Evolutionary conservation across 2,888 invertebrate genomes (phyloP), one percentile per base, ranked within the genome.

Genomic region (Lasius fuliginosus): DNA sequence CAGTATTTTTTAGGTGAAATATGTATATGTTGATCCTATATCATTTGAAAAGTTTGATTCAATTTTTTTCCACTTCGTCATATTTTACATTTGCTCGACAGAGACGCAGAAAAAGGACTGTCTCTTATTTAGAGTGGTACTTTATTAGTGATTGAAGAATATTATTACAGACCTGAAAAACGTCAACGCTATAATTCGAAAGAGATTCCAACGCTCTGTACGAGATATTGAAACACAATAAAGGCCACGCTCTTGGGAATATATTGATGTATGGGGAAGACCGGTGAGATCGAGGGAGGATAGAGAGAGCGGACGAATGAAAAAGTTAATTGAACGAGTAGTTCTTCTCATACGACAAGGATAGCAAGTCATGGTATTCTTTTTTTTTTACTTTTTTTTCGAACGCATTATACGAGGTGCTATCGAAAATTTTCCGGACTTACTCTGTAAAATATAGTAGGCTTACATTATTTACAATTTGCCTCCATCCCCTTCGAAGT

Each of bases 281-380:
- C 42, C 68, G 11, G 58, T 30, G 27, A 58, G 68, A 56, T 56
- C 30, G 77, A 56, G 36, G 30, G 40, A 53, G 12, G 18, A 53
- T n/a, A n/a, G 53, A n/a, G 58, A 58, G 69, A 77, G 30, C 56
- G 42, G 36, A 53, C 18, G 36, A 33, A 68, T 58, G 23, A 68
- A 67, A 77, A 68, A 77, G 30, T 77, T 77, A 68, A 77, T 77
- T 77, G 56, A n/a, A n/a, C 12, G 53, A 53, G 8, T 36, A 27
- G 40, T 33, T 67, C 5, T 67, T 68, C 30, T 11, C 56, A 9
- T 40, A 30, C 18, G 23, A 58, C n/a, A 33, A 53, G 53, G 33
- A 69, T 5, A 53, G 49, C 40, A 18, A 23, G 30, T 67, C 30
- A n/a, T 15, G n/a, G 8, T 69, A 30, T 18, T n/a, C n/a, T n/a